Percentiles rank a stretch among this genome's conserved stretches.
Evolutionary conservation across 2,113 vertebrate genomes (phyloP).

Genomic region (Mormyrus lacerda): DNA sequence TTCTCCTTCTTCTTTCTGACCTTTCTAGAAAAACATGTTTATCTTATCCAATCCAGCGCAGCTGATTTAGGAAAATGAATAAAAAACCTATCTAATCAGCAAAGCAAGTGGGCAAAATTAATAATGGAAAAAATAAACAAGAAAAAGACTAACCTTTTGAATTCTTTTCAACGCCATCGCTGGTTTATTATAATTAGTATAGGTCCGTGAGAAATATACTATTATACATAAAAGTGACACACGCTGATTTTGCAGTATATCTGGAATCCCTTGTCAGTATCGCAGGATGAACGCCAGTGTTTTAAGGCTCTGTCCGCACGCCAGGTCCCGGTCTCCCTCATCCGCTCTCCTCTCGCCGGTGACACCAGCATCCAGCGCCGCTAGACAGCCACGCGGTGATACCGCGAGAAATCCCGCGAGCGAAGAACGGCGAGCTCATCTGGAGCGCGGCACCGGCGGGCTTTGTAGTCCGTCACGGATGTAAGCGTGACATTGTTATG

Average conservation of each 20-base stretch:
- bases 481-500: neutral
- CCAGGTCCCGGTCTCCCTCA: constrained; percentile 29
- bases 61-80: neutral
- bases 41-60: neutral
- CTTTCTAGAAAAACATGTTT: constrained; percentile 21
- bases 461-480: constrained; percentile 12
- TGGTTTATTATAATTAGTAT: constrained; percentile 41
- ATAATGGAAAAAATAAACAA: constrained; percentile 19
- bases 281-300: neutral
- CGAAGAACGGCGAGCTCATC: neutral
- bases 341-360: constrained; percentile 39
- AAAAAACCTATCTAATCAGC: neutral
- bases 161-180: constrained; percentile 76
- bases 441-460: constrained; percentile 15
- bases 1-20: constrained; percentile 23
- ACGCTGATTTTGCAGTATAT: neutral
- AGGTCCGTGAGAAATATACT: constrained; percentile 42
- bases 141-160: constrained; percentile 65
- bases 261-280: neutral
- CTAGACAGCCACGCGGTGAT: constrained; percentile 19
- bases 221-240: neutral
- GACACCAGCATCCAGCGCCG: constrained; percentile 35
- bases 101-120: neutral
- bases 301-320: constrained; percentile 19
- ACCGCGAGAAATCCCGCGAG: constrained; percentile 51